Conservation (phyloP, 1,140 invertebrate species). For the Meloidogyne hapla region DNA sequence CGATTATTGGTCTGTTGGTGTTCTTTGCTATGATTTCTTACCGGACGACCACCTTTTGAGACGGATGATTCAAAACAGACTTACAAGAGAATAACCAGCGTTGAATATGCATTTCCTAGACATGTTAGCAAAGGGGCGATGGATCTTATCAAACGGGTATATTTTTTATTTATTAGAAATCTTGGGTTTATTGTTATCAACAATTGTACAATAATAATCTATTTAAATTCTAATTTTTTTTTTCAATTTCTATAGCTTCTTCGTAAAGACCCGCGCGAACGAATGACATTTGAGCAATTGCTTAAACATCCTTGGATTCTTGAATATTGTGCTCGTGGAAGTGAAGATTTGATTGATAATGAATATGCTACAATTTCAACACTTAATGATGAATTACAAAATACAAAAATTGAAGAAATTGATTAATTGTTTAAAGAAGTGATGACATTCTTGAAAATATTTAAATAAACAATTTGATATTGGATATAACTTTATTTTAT, state of each 20-base stretch:
- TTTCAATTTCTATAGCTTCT: slow-evolving; percentile 75
- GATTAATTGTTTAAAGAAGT: too few relatives aligned
- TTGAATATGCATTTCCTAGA: slow-evolving; percentile 76
- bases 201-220: too few relatives aligned
- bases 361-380: not conserved
- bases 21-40: slow-evolving; percentile 92
- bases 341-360: not conserved
- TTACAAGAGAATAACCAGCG: slow-evolving; percentile 76
- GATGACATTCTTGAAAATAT: too few relatives aligned
- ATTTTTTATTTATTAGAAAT: not conserved
- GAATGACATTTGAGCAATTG: slow-evolving; percentile 83
- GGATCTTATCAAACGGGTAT: slow-evolving; percentile 81
- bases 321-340: slow-evolving; percentile 13
- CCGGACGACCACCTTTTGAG: slow-evolving; percentile 86
- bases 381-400: not conserved
- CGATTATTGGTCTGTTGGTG: slow-evolving; percentile 71
- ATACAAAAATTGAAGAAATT: not conserved
- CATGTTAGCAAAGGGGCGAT: slow-evolving; percentile 74
- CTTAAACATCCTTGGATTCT: slow-evolving; percentile 79
- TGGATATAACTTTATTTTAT: too few relatives aligned
- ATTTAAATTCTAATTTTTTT: not conserved
- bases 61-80: slow-evolving; percentile 72
- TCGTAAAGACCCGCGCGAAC: slow-evolving; percentile 81
- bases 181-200: not conserved
- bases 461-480: too few relatives aligned